phyloP scores from a whole-genome alignment of 2,113 vertebrate species.

The Neoarius graeffei region DNA sequence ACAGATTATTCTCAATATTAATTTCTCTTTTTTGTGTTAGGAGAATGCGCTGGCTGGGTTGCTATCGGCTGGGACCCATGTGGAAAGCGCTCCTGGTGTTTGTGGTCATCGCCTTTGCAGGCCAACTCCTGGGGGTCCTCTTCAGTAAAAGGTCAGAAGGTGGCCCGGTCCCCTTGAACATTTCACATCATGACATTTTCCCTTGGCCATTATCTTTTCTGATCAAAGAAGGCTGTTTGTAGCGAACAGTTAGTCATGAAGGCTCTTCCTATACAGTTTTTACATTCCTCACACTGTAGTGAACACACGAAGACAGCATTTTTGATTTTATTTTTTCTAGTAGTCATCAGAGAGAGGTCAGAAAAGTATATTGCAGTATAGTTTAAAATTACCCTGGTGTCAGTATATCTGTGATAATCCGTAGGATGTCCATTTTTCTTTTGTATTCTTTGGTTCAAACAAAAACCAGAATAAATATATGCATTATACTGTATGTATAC shows the following conservation, averaged over 20 bases:
- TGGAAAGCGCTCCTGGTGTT: conserved; percentile 76
- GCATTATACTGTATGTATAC: background rate
- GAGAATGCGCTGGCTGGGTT: conserved; percentile 74
- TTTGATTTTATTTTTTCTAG: background rate
- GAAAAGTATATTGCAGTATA: background rate
- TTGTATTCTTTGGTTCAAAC: background rate
- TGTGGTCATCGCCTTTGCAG: conserved; percentile 70
- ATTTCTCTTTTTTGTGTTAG: conserved; percentile 48
- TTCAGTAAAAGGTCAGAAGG: conserved; percentile 71
- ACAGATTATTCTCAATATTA: background rate
- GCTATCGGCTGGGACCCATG: conserved; percentile 69
- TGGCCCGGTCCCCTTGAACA: background rate
- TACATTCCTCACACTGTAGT: background rate
- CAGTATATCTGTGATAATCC: background rate
- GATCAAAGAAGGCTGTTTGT: background rate
- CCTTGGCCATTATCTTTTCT: background rate
- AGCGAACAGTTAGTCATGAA: background rate
- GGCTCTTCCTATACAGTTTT: background rate
- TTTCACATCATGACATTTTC: background rate
- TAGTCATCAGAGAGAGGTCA: background rate
- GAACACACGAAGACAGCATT: background rate
- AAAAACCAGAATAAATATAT: background rate
- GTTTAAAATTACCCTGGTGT: background rate
- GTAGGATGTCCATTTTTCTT: background rate
- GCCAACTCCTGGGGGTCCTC: conserved; percentile 75